Base-by-base conservation (phyloP, 2,888 invertebrate genomes). In the Campoplex capitator region DNA sequence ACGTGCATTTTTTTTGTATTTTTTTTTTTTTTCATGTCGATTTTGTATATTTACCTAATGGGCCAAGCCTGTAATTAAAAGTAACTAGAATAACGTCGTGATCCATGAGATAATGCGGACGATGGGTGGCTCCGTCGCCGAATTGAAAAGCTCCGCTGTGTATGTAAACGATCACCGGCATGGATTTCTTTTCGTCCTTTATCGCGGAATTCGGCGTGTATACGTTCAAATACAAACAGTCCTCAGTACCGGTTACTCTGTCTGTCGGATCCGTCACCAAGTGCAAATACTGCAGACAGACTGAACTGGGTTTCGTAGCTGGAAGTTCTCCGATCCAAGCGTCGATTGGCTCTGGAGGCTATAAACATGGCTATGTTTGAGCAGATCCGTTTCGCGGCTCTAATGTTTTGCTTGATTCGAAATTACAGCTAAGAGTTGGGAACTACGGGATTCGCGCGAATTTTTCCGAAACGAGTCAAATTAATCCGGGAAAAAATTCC, bases 1-100 rank as follows among this genome's bases (percentile, higher is more conserved):
- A n/a, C 28, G 45, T 2, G 73, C 11, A 35, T 13, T 35, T 35
- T 0, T 35, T 23, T 23, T 23, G 23, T 23, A 23, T 23, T 23
- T 23, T 23, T 23, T 23, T 23, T 23, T 23, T 23, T 23, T 23
- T 51, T 16, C 2, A 35, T 3, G 1, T 0, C 54, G 32, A 45
- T 32, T 45, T 13, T 45, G 13, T 28, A 23, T 70, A 9, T 51
- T 73, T 92, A 96, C 96, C 97, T 86, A 97, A 90, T 0, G 96
- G 96, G 23, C 97, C 97, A 18, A 97, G 91, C 56, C 97, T 94
- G 91, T 97, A 97, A 93, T 96, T 97, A 0, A 97, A 90, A 18
- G 96, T 96, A 1, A 97, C 97, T 0, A 96, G 95, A 0, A 97
- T 95, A n/a, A 96, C 94, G 87, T 96, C 95, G 74, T 95, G 93